phyloP scores from a whole-genome alignment of 2,888 invertebrate species.

The Orgyia antiqua region DNA sequence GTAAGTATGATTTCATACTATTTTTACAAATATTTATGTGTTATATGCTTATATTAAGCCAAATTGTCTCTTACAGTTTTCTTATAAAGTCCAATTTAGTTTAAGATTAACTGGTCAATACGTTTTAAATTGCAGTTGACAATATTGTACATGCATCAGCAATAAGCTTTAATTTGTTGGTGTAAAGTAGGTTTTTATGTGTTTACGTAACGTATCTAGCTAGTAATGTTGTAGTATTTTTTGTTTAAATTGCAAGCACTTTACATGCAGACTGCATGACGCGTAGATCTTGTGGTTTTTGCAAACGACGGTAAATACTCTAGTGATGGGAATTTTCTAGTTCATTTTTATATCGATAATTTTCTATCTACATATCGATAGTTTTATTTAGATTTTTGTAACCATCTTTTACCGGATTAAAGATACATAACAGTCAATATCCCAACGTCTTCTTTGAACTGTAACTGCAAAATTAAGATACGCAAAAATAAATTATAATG shows the following conservation, averaged over 20 bases:
- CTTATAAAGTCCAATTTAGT: conserved; percentile 13
- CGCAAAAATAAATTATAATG: too few relatives aligned
- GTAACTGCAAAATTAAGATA: too few relatives aligned
- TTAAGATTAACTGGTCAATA: conserved; percentile 1
- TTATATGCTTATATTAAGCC: too few relatives aligned
- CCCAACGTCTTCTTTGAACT: too few relatives aligned
- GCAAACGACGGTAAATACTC: conserved; percentile 51
- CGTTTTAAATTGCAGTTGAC: conserved; percentile 4
- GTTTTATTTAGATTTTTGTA: too few relatives aligned
- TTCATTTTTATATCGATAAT: too few relatives aligned
- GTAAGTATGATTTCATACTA: conserved; percentile 16
- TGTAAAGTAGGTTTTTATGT: conserved; percentile 31
- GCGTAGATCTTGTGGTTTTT: conserved; percentile 62
- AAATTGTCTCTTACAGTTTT: neutral
- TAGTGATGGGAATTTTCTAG: conserved; percentile 48
- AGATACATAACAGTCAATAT: too few relatives aligned
- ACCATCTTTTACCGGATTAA: too few relatives aligned
- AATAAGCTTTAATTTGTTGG: conserved; percentile 3
- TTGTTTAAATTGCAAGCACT: conserved; percentile 47
- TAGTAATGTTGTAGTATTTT: conserved; percentile 27
- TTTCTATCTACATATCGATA: too few relatives aligned
- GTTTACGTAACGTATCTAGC: neutral
- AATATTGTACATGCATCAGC: conserved; percentile 6
- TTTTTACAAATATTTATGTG: too few relatives aligned
- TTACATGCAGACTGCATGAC: conserved; percentile 65